Evolutionary conservation across 1,140 invertebrate species (phyloP), one percentile per base, ranked within the genome.

Genomic region (Branchinecta lynchi): DNA sequence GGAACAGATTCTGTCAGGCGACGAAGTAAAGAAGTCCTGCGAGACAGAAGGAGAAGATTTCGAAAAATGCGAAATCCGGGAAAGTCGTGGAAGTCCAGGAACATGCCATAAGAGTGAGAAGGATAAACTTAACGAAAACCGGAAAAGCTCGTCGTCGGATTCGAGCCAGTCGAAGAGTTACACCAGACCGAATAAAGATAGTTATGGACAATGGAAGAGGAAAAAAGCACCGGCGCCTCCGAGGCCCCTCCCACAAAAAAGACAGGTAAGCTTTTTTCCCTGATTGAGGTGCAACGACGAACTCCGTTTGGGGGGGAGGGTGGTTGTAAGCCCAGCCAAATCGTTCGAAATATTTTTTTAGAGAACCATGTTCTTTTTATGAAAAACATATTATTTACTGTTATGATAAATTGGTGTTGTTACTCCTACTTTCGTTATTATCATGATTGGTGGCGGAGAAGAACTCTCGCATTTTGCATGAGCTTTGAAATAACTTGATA

Each of bases 201-300:
- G 80, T 3, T 82, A 83, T 71, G 85, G 86, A 7, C 85, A 87
- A 73, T 88, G 85, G 82, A 88, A 87, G 72, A 80, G 86, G 8
- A 84, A 86, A 70, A 92, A 92, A 75, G 87, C 87, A 0, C 89
- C 88, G 7, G 90, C 89, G 0, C 89, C 90, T 3, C 83, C 86
- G 0, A 77, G 88, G n/a, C 89, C 88, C 0, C 81, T 87, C 44
- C 77, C 78, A 7, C 84, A 85, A 72, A 81, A 84, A 65, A 80
- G 86, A 73, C 83, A 32, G 32, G 32, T 32, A 32, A 32, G 32
- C 32, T 32, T 32, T 32, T 32, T 32, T 32, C 32, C 2, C 32
- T 32, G 32, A 32, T 32, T 32, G 2, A n/a, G n/a, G n/a, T n/a
- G n/a, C n/a, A n/a, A n/a, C n/a, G n/a, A n/a, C 32, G 32, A 32